Base-by-base conservation (phyloP, 2,888 invertebrate species). In the Cantharis rustica region DNA sequence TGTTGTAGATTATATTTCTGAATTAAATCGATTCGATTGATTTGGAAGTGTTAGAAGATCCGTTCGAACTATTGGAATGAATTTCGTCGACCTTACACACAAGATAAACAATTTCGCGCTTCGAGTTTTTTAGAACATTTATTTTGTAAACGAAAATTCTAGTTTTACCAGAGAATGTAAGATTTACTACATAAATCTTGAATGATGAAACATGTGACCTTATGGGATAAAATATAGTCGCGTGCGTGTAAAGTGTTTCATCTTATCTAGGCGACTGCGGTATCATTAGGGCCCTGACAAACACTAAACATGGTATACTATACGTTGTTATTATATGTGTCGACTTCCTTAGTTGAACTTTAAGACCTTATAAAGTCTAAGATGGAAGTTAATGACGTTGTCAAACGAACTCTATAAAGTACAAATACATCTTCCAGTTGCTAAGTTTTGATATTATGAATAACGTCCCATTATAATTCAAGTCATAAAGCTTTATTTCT, bases 331-430 rank as follows among this genome's bases (percentile, higher is more conserved):
- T 77, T 76, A 73, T 71, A 68, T 73, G 73, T 70, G 74, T 68
- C 61, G 61, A 62, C 63, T 70, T 70, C 71, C 75, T 77, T 77
- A 61, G 23, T 31, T 64, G 75, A 75, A 77, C 77, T 77, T 77
- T 77, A 77, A 77, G 72, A 71, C 75, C 61, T 77, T 72, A 61
- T 77, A 77, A 77, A 77, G 74, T 75, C 64, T 72, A 64, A 72
- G 72, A 72, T 72, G 75, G 31, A 27, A 72, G 72, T 75, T 77
- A 77, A 77, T 71, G 77, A 77, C 66, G 70, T 63, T 75, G 77
- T 75, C 72, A 77, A 77, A 77, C 47, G 68, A 77, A 76, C 69
- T 26, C 66, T 73, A 76, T 76, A 72, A 69, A 75, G 61, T 68
- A 68, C 68, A 68, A 75, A 72, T 72, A 27, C 31, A 66, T 66